These are phyloP conservation scores for Popillia japonica DNA, from an alignment of 1,140 invertebrate species.

Conservation along the genomic window DNA sequence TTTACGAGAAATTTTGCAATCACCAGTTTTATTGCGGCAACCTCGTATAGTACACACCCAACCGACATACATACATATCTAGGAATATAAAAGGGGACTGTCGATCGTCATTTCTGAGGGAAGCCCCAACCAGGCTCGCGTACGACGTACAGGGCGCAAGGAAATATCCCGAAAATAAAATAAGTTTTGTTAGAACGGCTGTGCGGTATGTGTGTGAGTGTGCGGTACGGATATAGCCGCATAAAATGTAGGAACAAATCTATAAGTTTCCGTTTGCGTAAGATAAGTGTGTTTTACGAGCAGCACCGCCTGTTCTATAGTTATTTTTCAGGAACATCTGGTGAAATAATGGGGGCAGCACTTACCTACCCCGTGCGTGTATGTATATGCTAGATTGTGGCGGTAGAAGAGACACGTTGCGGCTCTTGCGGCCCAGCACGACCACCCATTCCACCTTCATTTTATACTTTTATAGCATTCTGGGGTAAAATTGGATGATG, in stretches of 20 bases:
- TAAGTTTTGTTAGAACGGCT: background rate
- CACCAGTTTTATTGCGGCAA: background rate
- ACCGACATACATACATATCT: too few species aligned
- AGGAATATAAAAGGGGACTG: too few species aligned
- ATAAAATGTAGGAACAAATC: constrained; percentile 34
- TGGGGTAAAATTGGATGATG: constrained; percentile 33
- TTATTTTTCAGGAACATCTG: constrained; percentile 39
- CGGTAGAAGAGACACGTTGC: constrained; percentile 40
- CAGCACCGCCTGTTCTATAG: constrained; percentile 42
- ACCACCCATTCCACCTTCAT: constrained; percentile 35
- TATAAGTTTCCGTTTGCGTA: constrained; percentile 31
- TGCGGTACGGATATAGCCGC: background rate
- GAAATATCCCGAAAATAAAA: constrained; percentile 21
- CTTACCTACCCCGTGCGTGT: background rate
- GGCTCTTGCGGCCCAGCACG: background rate
- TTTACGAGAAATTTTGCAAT: constrained; percentile 7
- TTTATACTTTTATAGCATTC: constrained; percentile 43
- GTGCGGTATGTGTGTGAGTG: background rate
- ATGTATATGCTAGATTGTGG: too few species aligned
- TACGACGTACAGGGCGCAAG: background rate
- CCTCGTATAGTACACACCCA: background rate
- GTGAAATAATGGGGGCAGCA: constrained; percentile 25
- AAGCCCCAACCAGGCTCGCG: background rate
- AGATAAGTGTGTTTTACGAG: constrained; percentile 45
- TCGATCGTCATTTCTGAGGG: too few species aligned